Evolutionary conservation across 2,113 vertebrate species (phyloP).

Genomic region (Dendropsophus ebraccatus): DNA sequence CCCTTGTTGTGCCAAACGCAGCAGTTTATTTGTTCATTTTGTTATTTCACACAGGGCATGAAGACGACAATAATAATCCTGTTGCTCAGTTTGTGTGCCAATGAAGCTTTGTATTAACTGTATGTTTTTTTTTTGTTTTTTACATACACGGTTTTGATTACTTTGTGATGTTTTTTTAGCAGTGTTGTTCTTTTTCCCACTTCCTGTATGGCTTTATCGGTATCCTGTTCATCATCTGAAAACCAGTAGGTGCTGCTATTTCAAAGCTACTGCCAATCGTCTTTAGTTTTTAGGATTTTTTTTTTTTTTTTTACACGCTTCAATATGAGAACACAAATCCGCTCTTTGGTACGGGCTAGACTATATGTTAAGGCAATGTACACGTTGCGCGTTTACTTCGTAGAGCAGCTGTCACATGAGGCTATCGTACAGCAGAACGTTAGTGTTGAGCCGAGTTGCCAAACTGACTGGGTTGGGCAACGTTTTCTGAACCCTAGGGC

Average conservation of each 20-base stretch:
- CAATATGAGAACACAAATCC: too few species aligned
- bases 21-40: conserved; percentile 7
- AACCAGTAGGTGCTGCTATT: conserved; percentile 53
- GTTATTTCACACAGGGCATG: not conserved
- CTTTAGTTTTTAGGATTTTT: not conserved
- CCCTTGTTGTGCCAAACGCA: conserved; percentile 49
- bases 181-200: conserved; percentile 21
- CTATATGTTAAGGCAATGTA: too few species aligned
- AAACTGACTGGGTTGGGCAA: too few species aligned
- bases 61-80: not conserved
- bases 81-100: conserved; percentile 47
- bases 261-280: not conserved
- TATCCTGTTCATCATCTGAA: conserved; percentile 9
- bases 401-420: too few species aligned
- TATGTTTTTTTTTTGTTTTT: not conserved
- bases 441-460: too few species aligned
- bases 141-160: not conserved
- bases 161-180: conserved; percentile 21
- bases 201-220: conserved; percentile 18
- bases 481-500: too few species aligned
- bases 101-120: conserved; percentile 44
- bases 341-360: not conserved
- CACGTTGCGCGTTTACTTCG: too few species aligned
- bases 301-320: not conserved
- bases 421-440: too few species aligned